A percentile compares a stretch with the other conserved stretches of the same genome.
These are phyloP conservation scores for Neogobius melanostomus DNA, from an alignment of 2,113 vertebrate genomes.

Conservation along the genomic window DNA sequence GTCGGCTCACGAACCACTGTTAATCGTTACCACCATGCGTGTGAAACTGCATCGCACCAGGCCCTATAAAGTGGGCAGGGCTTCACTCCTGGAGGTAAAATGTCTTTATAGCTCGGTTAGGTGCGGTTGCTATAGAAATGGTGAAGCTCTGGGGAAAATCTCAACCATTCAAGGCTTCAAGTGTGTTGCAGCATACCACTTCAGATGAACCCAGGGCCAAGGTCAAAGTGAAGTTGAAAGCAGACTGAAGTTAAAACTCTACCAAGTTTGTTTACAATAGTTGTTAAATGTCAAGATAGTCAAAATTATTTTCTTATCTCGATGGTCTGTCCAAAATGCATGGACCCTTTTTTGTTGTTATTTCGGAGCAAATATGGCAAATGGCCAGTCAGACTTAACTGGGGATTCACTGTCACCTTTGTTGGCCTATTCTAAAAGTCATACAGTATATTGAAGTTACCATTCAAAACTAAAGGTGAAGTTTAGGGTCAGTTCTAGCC, in stretches of 20 bases:
- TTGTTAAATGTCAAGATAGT: too few relatives aligned
- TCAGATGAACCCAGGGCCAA: slow-evolving; percentile 13
- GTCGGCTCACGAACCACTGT: slow-evolving; percentile 42
- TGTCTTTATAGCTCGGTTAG: slow-evolving; percentile 41
- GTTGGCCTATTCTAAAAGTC: too few relatives aligned
- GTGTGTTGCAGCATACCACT: slow-evolving; percentile 10
- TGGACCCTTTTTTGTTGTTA: too few relatives aligned
- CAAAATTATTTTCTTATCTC: too few relatives aligned
- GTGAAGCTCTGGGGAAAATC: slow-evolving; percentile 34
- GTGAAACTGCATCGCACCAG: slow-evolving; percentile 47
- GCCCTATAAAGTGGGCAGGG: slow-evolving; percentile 50
- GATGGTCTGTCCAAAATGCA: too few relatives aligned
- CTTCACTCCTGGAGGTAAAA: slow-evolving; percentile 50
- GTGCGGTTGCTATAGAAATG: slow-evolving; percentile 47
- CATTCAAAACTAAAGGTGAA: too few relatives aligned
- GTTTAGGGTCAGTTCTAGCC: too few relatives aligned
- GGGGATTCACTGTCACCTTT: too few relatives aligned
- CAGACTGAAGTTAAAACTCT: slow-evolving; percentile 20
- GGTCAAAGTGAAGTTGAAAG: neutral
- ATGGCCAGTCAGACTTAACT: too few relatives aligned
- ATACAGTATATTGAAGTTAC: too few relatives aligned
- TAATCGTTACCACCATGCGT: slow-evolving; percentile 57
- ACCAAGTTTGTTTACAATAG: too few relatives aligned
- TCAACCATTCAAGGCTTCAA: slow-evolving; percentile 13
- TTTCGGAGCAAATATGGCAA: too few relatives aligned